phyloP scores from a whole-genome alignment of 1,140 invertebrate species.

The Drosophila takahashii region DNA sequence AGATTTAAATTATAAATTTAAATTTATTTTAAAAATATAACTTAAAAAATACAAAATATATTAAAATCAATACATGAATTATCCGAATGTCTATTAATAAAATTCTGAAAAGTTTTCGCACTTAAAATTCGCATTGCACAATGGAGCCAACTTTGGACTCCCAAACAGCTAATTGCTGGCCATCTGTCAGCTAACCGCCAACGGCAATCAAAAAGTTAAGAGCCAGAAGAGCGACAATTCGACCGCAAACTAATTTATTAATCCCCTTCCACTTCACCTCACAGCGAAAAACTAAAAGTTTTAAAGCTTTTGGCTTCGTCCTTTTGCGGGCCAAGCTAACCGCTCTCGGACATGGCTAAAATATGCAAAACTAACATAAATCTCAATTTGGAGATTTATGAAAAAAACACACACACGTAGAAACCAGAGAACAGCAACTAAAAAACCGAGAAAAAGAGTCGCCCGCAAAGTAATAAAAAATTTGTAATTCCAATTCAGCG shows the following conservation, averaged over 20 bases:
- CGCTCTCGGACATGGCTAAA: slow-evolving; percentile 79
- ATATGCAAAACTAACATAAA: slow-evolving; percentile 83
- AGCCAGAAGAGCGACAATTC: slow-evolving; percentile 76
- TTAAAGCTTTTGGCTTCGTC: slow-evolving; percentile 45
- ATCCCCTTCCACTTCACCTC: slow-evolving; percentile 50
- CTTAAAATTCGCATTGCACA: slow-evolving; percentile 1
- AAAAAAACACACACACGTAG: slow-evolving; percentile 54
- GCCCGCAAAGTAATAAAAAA: slow-evolving; percentile 76
- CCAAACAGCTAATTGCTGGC: slow-evolving; percentile 60
- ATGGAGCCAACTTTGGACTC: slow-evolving; percentile 17
- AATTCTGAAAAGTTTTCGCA: neutral
- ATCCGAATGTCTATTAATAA: too few relatives aligned
- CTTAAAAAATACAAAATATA: too few relatives aligned
- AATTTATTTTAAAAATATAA: too few relatives aligned
- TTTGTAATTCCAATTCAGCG: slow-evolving; percentile 75
- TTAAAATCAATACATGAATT: too few relatives aligned
- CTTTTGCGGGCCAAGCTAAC: slow-evolving; percentile 59
- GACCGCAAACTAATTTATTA: slow-evolving; percentile 82
- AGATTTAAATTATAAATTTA: too few relatives aligned
- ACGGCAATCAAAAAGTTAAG: slow-evolving; percentile 80
- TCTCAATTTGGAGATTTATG: slow-evolving; percentile 83
- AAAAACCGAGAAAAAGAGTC: slow-evolving; percentile 42
- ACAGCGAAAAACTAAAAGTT: slow-evolving; percentile 44
- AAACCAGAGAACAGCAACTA: slow-evolving; percentile 13
- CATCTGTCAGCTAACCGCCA: slow-evolving; percentile 71